phyloP scores from a whole-genome alignment of 2,888 invertebrate species.

The Periphyllus acericola region DNA sequence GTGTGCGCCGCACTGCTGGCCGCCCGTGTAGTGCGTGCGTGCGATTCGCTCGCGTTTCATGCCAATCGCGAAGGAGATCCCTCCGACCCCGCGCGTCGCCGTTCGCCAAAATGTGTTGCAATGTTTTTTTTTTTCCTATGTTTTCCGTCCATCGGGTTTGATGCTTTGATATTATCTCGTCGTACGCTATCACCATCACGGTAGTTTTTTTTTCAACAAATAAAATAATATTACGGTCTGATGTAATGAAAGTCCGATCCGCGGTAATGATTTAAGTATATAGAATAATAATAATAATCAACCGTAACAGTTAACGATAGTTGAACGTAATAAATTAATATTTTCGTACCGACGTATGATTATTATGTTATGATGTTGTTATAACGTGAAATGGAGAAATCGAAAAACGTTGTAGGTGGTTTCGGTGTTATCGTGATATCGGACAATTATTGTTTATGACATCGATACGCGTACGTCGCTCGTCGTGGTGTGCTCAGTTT shows the following conservation, averaged over 20 bases:
- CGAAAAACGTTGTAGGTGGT: neutral
- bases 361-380: neutral
- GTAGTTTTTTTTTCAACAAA: neutral
- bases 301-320: neutral
- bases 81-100: neutral
- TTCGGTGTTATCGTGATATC: slow-evolving; percentile 8
- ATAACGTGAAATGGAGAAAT: slow-evolving; percentile 1
- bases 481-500: neutral
- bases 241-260: neutral
- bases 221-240: neutral
- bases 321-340: neutral
- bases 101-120: neutral
- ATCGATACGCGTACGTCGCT: slow-evolving; percentile 23
- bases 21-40: neutral
- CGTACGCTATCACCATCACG: slow-evolving; percentile 22
- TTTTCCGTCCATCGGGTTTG: neutral
- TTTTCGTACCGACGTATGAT: neutral
- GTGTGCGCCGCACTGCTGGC: neutral
- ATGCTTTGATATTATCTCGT: slow-evolving; percentile 39
- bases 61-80: neutral
- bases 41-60: neutral
- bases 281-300: neutral
- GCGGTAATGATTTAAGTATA: neutral
- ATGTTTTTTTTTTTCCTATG: neutral
- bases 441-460: slow-evolving; percentile 39